These are phyloP conservation scores for Heliconius eleuchia DNA, from an alignment of 1,140 invertebrate genomes.

Conservation along the genomic window DNA sequence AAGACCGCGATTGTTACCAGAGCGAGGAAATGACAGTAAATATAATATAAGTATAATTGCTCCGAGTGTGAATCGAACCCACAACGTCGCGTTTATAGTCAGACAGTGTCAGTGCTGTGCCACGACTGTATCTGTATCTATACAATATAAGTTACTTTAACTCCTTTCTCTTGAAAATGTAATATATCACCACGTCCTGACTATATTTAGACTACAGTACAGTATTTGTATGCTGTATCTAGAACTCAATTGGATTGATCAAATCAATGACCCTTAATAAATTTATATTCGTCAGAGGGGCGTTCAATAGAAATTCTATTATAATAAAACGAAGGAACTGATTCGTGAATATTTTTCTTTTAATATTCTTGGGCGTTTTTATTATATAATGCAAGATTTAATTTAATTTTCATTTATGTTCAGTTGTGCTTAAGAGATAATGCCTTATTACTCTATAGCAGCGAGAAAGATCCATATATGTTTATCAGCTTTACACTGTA, in stretches of 20 bases:
- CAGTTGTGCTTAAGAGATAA: neutral
- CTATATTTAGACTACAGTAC: constrained; percentile 2
- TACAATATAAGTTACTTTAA: neutral
- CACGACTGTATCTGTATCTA: no score
- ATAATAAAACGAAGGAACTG: neutral
- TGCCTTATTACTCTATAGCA: neutral
- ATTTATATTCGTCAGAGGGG: constrained; percentile 1
- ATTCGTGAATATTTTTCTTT: constrained; percentile 5
- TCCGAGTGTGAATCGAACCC: no score
- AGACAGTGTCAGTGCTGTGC: no score
- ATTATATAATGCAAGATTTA: neutral
- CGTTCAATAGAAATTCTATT: constrained; percentile 8
- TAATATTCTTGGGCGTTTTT: neutral
- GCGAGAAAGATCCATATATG: no score
- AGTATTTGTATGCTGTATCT: neutral
- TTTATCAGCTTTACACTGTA: no score
- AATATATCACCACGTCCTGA: neutral
- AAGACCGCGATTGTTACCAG: no score
- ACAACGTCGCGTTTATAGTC: no score
- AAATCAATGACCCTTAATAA: constrained; percentile 10
- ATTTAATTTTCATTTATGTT: neutral
- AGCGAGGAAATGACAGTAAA: no score
- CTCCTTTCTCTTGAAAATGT: neutral
- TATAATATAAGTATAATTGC: no score
- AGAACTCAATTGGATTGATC: neutral